Evolutionary conservation across 2,113 vertebrate genomes (phyloP), one percentile per base, ranked within the genome.

Genomic region (Oryctolagus cuniculus): DNA sequence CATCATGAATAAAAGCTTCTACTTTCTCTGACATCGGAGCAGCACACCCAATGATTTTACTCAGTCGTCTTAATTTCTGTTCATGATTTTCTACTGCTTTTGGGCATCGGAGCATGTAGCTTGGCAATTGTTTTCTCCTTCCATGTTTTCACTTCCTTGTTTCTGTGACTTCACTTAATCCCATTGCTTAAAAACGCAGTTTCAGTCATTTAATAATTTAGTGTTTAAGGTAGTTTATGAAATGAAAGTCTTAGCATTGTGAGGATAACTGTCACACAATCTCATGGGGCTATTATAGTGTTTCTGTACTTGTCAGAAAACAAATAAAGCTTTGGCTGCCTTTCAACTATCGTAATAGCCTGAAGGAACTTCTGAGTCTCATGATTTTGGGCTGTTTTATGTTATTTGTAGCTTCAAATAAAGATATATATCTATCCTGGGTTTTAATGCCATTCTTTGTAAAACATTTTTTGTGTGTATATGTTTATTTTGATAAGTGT

Each of bases 321-420:
- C 34, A 95, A 86, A 84, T 4, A 93, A 31, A 81, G 85, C 34
- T 87, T 82, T 94, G 80, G n/a, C 24, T 36, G 34, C 4, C 34
- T 88, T 96, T 95, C 82, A 92, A 2, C 91, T 85, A 53, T 82
- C 9, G 22, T 61, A 83, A 83, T 55, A 93, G 55, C 34, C 70
- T 58, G 34, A 93, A 96, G 67, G 63, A 81, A 34, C 55, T 88
- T 90, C 25, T 83, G 63, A 85, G 16, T 24, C 51, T 91, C 44
- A 67, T 67, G n/a, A 51, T 51, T 93, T 90, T 78, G 51, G 89
- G 67, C 10, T 93, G 24, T 75, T 95, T 94, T 70, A 74, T 70
- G 75, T 84, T 96, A 25, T 94, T 91, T 93, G n/a, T 85, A 79
- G 79, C 93, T 94, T 25, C 55, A 64, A 90, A 88, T 34, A 92